A percentile compares a stretch with the other conserved stretches of the same genome.
phyloP scores from a whole-genome alignment of 2,797 vertebrate genomes.

The Galaxias olidus region DNA sequence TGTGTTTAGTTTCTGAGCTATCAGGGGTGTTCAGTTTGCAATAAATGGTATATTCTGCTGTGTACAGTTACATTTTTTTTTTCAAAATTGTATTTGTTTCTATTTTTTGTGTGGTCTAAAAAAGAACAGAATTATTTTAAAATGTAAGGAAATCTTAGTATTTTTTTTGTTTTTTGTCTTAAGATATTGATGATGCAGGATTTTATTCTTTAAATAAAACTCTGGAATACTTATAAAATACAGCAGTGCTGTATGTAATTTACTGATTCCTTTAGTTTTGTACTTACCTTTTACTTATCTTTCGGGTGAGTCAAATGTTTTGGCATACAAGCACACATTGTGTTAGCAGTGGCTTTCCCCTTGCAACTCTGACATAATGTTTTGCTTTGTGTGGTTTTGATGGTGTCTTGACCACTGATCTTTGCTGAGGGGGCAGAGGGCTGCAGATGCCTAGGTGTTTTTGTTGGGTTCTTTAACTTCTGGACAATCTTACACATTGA shows the following conservation, averaged over 20 bases:
- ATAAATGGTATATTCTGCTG: conserved; percentile 79
- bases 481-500: no score
- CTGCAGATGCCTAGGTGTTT: no score
- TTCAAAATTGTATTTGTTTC: conserved; percentile 73
- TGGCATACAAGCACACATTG: no score
- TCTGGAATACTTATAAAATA: conserved; percentile 49
- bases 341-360: no score
- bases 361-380: no score
- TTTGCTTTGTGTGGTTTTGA: no score
- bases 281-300: no score
- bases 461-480: no score
- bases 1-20: conserved; percentile 73
- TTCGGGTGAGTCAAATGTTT: no score
- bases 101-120: conserved; percentile 78
- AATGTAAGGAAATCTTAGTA: conserved; percentile 74
- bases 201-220: conserved; percentile 81
- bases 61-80: conserved; percentile 81
- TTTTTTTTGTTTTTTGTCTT: conserved; percentile 71
- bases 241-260: conserved; percentile 13
- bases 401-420: no score
- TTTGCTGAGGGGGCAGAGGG: no score
- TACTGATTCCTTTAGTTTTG: not conserved
- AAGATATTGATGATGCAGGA: conserved; percentile 72
- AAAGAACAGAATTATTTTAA: conserved; percentile 79
- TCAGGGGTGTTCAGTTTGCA: conserved; percentile 74